phyloP scores from a whole-genome alignment of 2,888 invertebrate species.

The Synanthedon tipuliformis region DNA sequence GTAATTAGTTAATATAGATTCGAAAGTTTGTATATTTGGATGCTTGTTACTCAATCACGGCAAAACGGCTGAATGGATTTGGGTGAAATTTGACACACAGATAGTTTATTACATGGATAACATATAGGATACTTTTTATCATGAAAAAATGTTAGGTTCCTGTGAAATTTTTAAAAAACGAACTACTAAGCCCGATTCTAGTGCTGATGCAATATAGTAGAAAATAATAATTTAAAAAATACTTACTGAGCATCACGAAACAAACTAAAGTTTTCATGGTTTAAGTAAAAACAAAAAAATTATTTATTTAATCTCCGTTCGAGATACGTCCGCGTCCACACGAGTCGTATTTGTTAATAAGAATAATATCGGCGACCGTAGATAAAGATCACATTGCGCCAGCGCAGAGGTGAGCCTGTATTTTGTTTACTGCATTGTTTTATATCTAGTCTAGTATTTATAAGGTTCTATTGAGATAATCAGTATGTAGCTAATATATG shows the following conservation, averaged over 20 bases:
- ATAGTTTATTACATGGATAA: too few species aligned
- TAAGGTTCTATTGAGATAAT: not conserved
- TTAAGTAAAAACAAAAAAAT: not conserved
- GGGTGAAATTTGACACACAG: too few species aligned
- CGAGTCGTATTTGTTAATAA: not conserved
- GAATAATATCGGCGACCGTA: not conserved
- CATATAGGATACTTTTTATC: too few species aligned
- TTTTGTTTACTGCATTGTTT: not conserved
- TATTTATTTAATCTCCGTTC: not conserved
- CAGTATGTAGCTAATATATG: not conserved
- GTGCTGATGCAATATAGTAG: too few species aligned
- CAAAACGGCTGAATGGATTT: too few species aligned
- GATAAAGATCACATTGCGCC: not conserved
- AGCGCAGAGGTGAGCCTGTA: not conserved
- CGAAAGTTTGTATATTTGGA: too few species aligned
- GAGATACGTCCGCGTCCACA: not conserved
- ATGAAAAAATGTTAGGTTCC: too few species aligned
- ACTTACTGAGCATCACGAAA: constrained; percentile 36
- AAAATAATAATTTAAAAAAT: constrained; percentile 1
- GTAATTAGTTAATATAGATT: too few species aligned
- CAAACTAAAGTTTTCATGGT: constrained; percentile 34
- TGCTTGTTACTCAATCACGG: too few species aligned
- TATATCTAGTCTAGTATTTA: too few species aligned
- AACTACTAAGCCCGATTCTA: too few species aligned
- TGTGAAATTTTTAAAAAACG: too few species aligned